Conservation (phyloP, 2,888 invertebrate genomes). For the Villa cingulata region DNA sequence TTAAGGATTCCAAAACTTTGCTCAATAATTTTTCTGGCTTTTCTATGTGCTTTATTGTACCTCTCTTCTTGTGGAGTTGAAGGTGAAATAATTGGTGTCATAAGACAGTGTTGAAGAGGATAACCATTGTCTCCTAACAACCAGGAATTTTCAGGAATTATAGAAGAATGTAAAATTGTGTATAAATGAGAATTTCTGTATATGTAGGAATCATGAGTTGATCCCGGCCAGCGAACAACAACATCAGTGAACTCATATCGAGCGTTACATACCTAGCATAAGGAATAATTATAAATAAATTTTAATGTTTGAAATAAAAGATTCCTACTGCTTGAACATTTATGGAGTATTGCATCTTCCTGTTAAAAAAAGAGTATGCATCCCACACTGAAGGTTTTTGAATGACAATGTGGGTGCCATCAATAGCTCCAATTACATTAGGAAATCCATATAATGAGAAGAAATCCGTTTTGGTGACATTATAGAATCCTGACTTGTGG, state of each 20-base stretch:
- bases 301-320: not conserved
- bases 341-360: too few relatives aligned
- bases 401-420: too few relatives aligned
- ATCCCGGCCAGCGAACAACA: not conserved
- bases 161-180: not conserved
- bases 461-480: too few relatives aligned
- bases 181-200: not conserved
- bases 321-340: not conserved
- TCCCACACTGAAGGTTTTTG: too few relatives aligned
- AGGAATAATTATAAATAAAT: not conserved
- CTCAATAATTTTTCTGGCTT: not conserved
- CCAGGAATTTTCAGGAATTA: not conserved
- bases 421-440: too few relatives aligned
- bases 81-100: not conserved
- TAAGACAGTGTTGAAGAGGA: conserved; percentile 1
- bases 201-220: not conserved
- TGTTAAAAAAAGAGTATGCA: too few relatives aligned
- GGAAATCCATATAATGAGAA: too few relatives aligned
- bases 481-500: too few relatives aligned
- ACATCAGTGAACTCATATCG: not conserved
- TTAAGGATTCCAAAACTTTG: not conserved
- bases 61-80: too few relatives aligned
- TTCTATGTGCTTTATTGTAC: not conserved
- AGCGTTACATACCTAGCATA: not conserved
- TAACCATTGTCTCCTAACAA: not conserved